Evolutionary conservation across 2,113 vertebrate species (phyloP).

Genomic region (Podocnemis expansa): DNA sequence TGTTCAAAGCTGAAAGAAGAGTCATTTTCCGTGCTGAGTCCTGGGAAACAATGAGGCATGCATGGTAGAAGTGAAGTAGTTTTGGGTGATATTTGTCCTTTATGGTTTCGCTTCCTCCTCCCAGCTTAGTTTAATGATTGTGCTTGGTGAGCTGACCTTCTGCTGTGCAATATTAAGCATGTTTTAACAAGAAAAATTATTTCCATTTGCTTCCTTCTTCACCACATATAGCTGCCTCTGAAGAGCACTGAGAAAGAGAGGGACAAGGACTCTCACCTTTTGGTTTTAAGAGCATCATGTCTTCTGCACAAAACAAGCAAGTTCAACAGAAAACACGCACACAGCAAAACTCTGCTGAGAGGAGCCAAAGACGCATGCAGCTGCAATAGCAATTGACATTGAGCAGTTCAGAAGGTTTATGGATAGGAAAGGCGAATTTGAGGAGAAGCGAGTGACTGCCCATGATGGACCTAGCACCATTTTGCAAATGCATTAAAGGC

Average conservation of each 20-base stretch:
- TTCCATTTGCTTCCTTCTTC: not conserved
- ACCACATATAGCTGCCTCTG: not conserved
- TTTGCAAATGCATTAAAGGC: not conserved
- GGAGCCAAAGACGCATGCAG: not conserved
- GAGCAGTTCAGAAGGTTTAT: not conserved
- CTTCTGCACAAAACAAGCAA: not conserved
- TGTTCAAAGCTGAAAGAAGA: not conserved
- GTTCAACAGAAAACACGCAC: not conserved
- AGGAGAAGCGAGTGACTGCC: not conserved
- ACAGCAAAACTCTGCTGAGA: not conserved
- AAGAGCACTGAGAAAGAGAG: not conserved
- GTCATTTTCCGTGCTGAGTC: not conserved
- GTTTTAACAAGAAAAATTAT: not conserved
- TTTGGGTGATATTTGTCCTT: not conserved
- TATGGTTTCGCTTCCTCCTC: not conserved
- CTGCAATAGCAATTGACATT: not conserved
- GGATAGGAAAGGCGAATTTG: not conserved
- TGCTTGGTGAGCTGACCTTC: not conserved
- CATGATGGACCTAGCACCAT: not conserved
- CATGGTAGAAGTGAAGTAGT: not conserved
- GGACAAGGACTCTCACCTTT: rapidly evolving
- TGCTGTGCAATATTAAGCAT: not conserved
- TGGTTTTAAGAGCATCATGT: not conserved
- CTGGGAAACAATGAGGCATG: not conserved
- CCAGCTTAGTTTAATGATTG: not conserved